Base-by-base conservation (phyloP, 2,888 invertebrate species). In the Drosophila koepferae region DNA sequence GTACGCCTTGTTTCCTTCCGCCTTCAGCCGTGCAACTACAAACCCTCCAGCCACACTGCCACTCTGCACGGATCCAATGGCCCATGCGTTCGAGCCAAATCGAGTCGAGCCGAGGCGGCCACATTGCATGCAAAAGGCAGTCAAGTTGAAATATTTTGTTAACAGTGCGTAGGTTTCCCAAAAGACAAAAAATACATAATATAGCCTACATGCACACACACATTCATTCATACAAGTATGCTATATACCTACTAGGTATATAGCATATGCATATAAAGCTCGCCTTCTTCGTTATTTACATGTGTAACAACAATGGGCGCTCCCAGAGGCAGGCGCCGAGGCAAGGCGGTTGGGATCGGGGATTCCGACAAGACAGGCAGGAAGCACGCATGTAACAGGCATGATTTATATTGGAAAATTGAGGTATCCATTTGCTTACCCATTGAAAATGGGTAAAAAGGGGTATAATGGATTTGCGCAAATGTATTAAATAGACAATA, bases 341-440 rank as follows among this genome's bases (percentile, higher is more conserved):
- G 9, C 9, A 28, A 31, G 46, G n/a, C 48, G 2, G 48, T 10
- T 53, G 62, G 62, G 43, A 53, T 63, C 71, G 83, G 67, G 71
- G 74, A 68, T 71, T 70, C 5, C 53, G 55, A 59, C 53, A 71
- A 72, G 70, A 72, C 82, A 72, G 60, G 64, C 85, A 70, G 85
- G 84, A 86, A 84, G 85, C 82, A 72, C 61, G 80, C 77, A 69
- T 73, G 84, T 66, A 72, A 73, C 67, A 59, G 69, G 63, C 76
- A 81, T 85, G 85, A 85, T 87, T 87, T 84, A 81, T 87, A 87
- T 83, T 76, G 72, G 66, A 67, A 84, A 82, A 81, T 77, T 84
- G 76, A 79, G 81, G 74, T 68, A 77, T 73, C 51, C 63, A 59
- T 60, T 66, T 43, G 63, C 63, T 55, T 62, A 58, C 34, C 44